Conservation (phyloP, 2,113 vertebrate species). For the Nycticebus coucang region DNA sequence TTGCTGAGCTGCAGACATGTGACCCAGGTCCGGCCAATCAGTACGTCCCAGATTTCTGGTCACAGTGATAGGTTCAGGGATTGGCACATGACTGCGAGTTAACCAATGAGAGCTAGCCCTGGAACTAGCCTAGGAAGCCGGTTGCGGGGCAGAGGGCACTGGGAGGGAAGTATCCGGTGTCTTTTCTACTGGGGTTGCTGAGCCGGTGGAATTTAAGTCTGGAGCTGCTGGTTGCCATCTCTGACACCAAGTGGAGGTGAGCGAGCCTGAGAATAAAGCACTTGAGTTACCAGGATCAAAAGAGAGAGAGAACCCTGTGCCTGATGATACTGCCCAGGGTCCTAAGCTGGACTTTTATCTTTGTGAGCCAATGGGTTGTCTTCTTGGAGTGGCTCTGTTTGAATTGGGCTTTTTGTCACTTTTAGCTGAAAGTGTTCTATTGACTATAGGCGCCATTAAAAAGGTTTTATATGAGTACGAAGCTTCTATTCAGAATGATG, state of each 20-base stretch:
- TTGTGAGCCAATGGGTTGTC: background rate
- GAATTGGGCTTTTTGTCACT: background rate
- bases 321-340: background rate
- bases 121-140: background rate
- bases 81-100: background rate
- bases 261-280: background rate
- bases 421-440: background rate
- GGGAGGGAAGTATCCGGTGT: background rate
- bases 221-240: background rate
- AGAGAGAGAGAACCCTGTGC: background rate
- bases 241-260: background rate
- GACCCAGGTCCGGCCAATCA: background rate
- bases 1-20: background rate
- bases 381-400: background rate
- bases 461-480: background rate
- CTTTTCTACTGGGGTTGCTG: background rate
- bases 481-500: background rate
- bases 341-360: background rate
- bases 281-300: background rate
- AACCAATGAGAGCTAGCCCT: background rate
- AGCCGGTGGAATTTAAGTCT: background rate
- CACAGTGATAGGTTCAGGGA: background rate
- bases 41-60: background rate
- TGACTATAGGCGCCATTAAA: background rate
- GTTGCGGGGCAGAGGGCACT: background rate